These are phyloP conservation scores for Rotaria sp. DNA, from an alignment of 2,888 invertebrate species.

Conservation along the genomic window DNA sequence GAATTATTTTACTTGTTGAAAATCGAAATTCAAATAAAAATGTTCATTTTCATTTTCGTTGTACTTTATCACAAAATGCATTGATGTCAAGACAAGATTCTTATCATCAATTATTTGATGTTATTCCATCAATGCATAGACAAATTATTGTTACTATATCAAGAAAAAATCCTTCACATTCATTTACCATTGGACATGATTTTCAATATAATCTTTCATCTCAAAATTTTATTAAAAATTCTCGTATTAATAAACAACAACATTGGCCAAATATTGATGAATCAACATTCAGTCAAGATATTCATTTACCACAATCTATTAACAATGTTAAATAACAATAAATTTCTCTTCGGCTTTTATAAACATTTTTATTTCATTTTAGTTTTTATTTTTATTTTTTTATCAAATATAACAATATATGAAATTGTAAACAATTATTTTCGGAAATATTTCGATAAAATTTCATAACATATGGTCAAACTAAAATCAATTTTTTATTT, in stretches of 20 bases:
- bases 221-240: conserved; percentile 9
- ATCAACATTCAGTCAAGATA: neutral
- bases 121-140: conserved; percentile 6
- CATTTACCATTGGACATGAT: conserved; percentile 17
- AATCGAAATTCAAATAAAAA: neutral
- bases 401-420: too few relatives aligned
- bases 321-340: neutral
- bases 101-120: neutral
- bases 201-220: neutral
- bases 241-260: neutral
- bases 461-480: too few relatives aligned
- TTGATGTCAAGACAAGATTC: neutral
- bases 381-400: too few relatives aligned
- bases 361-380: too few relatives aligned
- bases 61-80: conserved; percentile 21
- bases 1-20: neutral
- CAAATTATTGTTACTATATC: conserved; percentile 10
- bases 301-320: neutral
- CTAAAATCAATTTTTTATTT: too few relatives aligned
- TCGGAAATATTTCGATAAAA: too few relatives aligned
- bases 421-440: too few relatives aligned
- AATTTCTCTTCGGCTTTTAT: neutral
- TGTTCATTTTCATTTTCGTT: conserved; percentile 24
- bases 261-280: neutral
- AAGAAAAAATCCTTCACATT: conserved; percentile 13